Conservation (phyloP, 1,140 invertebrate genomes). For the Ceratina calcarata region DNA sequence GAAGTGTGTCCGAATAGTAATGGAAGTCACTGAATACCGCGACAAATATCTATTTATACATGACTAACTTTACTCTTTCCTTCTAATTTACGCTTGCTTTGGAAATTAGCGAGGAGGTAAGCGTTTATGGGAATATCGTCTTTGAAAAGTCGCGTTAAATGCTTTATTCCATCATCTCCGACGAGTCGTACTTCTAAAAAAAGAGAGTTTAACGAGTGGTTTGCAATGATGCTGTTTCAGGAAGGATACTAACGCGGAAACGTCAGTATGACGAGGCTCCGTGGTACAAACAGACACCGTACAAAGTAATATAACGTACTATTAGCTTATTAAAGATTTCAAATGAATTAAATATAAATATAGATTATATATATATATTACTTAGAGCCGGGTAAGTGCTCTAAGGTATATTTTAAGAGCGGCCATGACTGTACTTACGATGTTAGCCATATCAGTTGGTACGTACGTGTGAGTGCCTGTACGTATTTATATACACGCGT, state of each 20-base stretch:
- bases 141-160: neutral
- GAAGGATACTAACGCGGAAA: slow-evolving; percentile 83
- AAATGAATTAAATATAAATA: slow-evolving; percentile 44
- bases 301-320: slow-evolving; percentile 77
- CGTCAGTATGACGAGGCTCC: slow-evolving; percentile 79
- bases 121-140: slow-evolving; percentile 26
- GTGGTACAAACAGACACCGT: slow-evolving; percentile 71
- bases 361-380: slow-evolving; percentile 59
- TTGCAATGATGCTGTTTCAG: slow-evolving; percentile 72
- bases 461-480: slow-evolving; percentile 80
- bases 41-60: slow-evolving; percentile 53
- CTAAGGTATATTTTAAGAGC: slow-evolving; percentile 74
- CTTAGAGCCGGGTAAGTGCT: slow-evolving; percentile 74
- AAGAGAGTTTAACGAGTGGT: neutral
- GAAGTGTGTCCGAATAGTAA: too few relatives aligned
- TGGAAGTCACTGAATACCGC: too few relatives aligned
- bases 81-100: slow-evolving; percentile 73
- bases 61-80: slow-evolving; percentile 63
- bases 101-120: slow-evolving; percentile 73
- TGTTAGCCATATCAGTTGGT: slow-evolving; percentile 78
- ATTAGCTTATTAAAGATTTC: slow-evolving; percentile 68
- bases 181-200: too few relatives aligned
- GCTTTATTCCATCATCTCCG: too few relatives aligned
- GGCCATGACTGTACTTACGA: slow-evolving; percentile 79
- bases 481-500: slow-evolving; percentile 55